Conservation (phyloP, 2,888 invertebrate species). For the Lasioglossum marginatum region DNA sequence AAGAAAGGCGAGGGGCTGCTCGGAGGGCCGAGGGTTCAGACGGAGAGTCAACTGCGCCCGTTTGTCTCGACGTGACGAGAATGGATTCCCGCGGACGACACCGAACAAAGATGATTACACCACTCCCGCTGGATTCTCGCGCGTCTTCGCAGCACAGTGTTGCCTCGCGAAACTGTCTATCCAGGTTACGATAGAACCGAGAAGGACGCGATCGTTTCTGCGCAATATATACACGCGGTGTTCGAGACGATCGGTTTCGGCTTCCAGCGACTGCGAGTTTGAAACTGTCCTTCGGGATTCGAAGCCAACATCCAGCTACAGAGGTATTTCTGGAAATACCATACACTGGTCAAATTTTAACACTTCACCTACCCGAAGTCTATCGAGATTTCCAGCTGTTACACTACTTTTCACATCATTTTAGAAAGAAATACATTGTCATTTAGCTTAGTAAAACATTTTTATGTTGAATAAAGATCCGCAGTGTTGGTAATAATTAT, state of each 20-base stretch:
- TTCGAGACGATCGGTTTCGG: neutral
- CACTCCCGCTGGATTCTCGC: conserved; percentile 52
- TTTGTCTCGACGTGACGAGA: conserved; percentile 69
- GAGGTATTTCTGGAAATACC: no score
- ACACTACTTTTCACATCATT: no score
- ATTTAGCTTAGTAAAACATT: no score
- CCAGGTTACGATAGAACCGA: neutral
- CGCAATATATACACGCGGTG: neutral
- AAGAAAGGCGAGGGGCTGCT: neutral
- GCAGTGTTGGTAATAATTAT: no score
- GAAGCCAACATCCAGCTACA: neutral
- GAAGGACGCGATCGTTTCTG: neutral
- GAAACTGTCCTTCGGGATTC: neutral
- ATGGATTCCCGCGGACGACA: conserved; percentile 63
- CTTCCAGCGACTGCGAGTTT: no score
- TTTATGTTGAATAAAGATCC: no score
- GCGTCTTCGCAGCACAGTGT: conserved; percentile 8
- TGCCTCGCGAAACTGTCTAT: neutral
- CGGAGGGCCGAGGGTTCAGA: conserved; percentile 39
- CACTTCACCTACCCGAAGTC: no score
- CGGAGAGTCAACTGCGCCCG: conserved; percentile 66
- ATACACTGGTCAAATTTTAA: no score
- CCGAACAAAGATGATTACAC: conserved; percentile 65
- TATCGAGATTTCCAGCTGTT: no score
- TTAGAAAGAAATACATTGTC: no score